Conservation (phyloP, 2,888 invertebrate species). For the Autographa gamma region DNA sequence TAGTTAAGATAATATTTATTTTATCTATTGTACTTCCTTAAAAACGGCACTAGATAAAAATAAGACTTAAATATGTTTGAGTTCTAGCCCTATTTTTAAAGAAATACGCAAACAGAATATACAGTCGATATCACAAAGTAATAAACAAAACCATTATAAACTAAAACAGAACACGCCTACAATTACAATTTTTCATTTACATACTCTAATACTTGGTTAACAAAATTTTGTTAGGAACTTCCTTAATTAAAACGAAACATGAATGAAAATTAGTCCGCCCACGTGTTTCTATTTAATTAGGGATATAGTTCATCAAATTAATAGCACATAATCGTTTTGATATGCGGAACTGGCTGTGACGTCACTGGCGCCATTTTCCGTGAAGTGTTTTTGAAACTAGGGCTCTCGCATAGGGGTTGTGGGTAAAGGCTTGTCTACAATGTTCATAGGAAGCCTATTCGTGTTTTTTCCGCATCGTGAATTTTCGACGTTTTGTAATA, state of each 20-base stretch:
- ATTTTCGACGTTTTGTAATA: not conserved
- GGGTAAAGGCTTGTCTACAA: not conserved
- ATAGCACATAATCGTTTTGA: slow-evolving; percentile 22
- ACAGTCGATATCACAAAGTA: not conserved
- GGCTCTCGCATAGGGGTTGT: slow-evolving; percentile 3
- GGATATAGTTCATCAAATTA: slow-evolving; percentile 38
- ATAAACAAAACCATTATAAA: not conserved
- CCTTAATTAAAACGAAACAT: slow-evolving; percentile 20
- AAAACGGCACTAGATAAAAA: no score
- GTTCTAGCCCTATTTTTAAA: no score
- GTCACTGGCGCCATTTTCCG: slow-evolving; percentile 35
- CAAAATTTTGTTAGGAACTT: slow-evolving; percentile 11
- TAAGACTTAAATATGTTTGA: no score
- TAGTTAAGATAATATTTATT: no score
- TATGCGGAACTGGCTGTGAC: slow-evolving; percentile 24
- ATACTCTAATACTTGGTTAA: not conserved
- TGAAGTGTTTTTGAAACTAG: slow-evolving; percentile 6
- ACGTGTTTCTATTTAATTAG: slow-evolving; percentile 24
- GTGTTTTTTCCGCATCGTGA: not conserved
- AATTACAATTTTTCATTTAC: no score
- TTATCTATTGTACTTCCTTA: no score
- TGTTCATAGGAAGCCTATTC: not conserved
- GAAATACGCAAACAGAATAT: no score
- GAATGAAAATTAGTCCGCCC: slow-evolving; percentile 28
- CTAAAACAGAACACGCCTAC: not conserved